These are phyloP conservation scores for Microplitis demolitor DNA, from an alignment of 1,140 invertebrate genomes.

Conservation along the genomic window DNA sequence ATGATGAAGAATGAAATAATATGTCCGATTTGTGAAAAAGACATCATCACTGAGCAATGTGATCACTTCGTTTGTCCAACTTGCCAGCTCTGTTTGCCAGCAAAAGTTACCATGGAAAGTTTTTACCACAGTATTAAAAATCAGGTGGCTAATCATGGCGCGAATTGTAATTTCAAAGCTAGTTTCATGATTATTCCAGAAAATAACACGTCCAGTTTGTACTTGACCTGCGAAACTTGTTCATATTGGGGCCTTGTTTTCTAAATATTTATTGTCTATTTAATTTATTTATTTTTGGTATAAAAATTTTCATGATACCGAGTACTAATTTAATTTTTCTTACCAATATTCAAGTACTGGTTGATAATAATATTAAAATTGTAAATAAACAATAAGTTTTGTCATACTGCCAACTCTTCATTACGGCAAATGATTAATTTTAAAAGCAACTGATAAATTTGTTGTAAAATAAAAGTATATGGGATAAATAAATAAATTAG, in stretches of 20 bases:
- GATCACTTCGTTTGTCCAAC: conserved; percentile 36
- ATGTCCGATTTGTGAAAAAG: conserved; percentile 51
- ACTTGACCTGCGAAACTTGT: conserved; percentile 45
- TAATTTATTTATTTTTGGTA: not conserved
- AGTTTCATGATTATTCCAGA: conserved; percentile 42
- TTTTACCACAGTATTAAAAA: conserved; percentile 38
- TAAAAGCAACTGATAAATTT: not conserved
- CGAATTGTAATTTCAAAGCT: conserved; percentile 36
- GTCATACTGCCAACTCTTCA: too few relatives aligned
- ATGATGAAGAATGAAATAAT: conserved; percentile 34
- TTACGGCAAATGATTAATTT: not conserved
- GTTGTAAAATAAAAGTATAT: not conserved
- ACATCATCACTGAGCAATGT: conserved; percentile 31
- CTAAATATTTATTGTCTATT: not conserved
- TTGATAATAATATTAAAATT: conserved; percentile 5
- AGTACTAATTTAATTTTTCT: not conserved
- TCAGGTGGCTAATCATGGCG: conserved; percentile 39
- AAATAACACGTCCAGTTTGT: conserved; percentile 38
- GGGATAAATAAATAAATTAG: not conserved
- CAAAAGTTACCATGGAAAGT: conserved; percentile 31
- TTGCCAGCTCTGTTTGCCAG: conserved; percentile 43
- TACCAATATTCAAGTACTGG: too few relatives aligned
- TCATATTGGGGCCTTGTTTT: conserved; percentile 24
- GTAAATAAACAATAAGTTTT: not conserved
- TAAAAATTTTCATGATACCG: not conserved